Base-by-base conservation (phyloP, 2,797 vertebrate species). In the Morus bassanus region DNA sequence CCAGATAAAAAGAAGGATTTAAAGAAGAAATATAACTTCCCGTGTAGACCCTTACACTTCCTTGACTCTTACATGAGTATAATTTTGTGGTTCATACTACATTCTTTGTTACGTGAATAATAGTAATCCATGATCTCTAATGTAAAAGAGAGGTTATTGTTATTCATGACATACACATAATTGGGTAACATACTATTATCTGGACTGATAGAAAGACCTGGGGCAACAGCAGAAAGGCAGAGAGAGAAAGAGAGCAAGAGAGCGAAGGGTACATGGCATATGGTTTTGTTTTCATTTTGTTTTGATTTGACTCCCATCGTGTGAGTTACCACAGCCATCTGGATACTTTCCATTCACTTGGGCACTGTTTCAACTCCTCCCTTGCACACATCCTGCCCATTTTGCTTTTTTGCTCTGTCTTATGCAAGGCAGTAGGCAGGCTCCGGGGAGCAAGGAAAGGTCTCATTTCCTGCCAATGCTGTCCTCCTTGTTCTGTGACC, bases 201-300 rank as follows among this genome's bases (percentile, higher is more conserved):
- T 10, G 2, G 77, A 86, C 63, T 80, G 79, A 90, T 88, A 87
- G 88, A 75, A 91, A 45, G 76, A 93, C 93, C 87, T 76, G 82
- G 67, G 87, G 92, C 87, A 93, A 92, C 61, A 93, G 85, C 77
- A 94, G 91, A 93, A 86, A 79, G 56, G 69, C 89, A 95, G 76
- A 51, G 77, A 92, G 68, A 93, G 82, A 88, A 91, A 68, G 85
- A 92, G 65, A 94, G 88, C 76, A 88, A 64, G 68, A 82, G 69
- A 95, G 68, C 4, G 37, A 88, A 90, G 84, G 84, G 89, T 93
- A 86, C 63, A 6, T 64, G 85, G 89, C 95, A 97, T 97, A 96
- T 96, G 96, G 89, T 94, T 97, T 89, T 97, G 89, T 97, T 96
- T 97, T 96, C 96, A 14, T 96, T 96, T 97, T 96, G 96, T 93